Evolutionary conservation across 2,797 vertebrate species (phyloP).

Genomic region (Sebastes goodei): DNA sequence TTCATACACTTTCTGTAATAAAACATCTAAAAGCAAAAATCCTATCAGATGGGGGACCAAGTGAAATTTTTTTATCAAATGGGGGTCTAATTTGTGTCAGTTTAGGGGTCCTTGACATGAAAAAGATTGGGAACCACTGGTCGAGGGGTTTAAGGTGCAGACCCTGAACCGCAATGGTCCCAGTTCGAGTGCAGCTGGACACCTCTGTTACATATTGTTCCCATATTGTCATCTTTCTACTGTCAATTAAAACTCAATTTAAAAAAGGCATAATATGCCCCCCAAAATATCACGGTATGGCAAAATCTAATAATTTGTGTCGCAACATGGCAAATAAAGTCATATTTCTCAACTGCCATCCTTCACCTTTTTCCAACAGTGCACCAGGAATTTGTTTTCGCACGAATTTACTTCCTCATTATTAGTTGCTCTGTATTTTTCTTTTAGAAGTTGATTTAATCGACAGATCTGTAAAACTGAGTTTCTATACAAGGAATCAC

Average conservation of each 20-base stretch:
- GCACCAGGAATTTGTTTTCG: not conserved
- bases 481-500: accelerated
- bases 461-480: too few species aligned
- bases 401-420: not conserved
- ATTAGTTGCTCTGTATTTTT: not conserved
- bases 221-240: not conserved
- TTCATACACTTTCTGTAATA: too few species aligned
- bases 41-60: too few species aligned
- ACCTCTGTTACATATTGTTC: too few species aligned
- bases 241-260: not conserved
- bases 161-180: not conserved
- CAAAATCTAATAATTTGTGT: not conserved
- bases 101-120: too few species aligned
- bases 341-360: not conserved
- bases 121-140: too few species aligned
- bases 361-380: not conserved
- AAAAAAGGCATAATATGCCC: not conserved
- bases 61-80: too few species aligned
- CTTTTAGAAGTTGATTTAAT: too few species aligned
- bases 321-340: not conserved
- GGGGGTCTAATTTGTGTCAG: too few species aligned
- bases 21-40: too few species aligned
- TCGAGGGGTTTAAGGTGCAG: not conserved
- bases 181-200: too few species aligned
- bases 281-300: not conserved